These are phyloP conservation scores for Nephrotoma appendiculata DNA, from an alignment of 2,888 invertebrate genomes.

Conservation along the genomic window DNA sequence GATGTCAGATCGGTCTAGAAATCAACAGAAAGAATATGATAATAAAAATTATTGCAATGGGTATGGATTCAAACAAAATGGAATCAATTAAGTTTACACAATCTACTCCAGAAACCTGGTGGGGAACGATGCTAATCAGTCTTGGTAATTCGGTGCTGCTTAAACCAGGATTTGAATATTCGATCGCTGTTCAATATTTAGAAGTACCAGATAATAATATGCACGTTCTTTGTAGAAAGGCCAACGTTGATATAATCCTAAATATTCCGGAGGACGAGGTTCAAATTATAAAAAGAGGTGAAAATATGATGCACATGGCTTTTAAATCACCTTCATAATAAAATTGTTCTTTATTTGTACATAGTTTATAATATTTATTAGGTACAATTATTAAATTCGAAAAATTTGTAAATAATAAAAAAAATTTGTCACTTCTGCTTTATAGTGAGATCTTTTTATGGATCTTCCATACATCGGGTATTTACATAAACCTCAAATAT, in stretches of 20 bases:
- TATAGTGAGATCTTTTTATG: too few species aligned
- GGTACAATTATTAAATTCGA: too few species aligned
- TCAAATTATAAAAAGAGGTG: background rate
- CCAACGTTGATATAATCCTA: background rate
- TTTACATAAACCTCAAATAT: too few species aligned
- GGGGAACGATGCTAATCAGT: background rate
- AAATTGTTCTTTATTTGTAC: too few species aligned
- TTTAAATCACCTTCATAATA: background rate
- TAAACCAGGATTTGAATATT: background rate
- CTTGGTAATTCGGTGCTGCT: background rate
- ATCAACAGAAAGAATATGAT: background rate
- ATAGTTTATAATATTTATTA: too few species aligned
- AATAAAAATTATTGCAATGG: background rate
- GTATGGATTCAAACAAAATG: background rate
- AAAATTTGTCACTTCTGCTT: too few species aligned
- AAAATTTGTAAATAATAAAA: too few species aligned
- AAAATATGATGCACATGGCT: background rate
- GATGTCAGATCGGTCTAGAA: background rate
- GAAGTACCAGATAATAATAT: background rate
- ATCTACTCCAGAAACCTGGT: background rate
- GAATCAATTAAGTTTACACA: background rate
- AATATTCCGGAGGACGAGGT: background rate
- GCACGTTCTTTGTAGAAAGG: background rate
- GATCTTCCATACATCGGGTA: too few species aligned
- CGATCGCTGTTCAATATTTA: background rate